phyloP scores from a whole-genome alignment of 2,113 vertebrate genomes.

The Theristicus caerulescens region DNA sequence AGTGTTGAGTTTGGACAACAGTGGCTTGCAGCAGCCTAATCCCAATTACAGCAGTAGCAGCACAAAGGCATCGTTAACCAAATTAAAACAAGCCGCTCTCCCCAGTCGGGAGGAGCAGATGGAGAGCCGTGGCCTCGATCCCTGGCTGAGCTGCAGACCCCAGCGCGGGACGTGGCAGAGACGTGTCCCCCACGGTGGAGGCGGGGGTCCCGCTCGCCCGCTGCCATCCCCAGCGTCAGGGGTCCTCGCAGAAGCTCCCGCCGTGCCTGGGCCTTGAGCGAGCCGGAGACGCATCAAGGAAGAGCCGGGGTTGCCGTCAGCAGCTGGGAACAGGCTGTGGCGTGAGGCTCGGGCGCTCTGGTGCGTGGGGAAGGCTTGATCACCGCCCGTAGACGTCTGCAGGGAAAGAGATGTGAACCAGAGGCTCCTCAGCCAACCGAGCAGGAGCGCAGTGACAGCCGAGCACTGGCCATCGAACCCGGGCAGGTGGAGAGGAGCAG shows the following conservation, averaged over 20 bases:
- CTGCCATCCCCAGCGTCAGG: neutral
- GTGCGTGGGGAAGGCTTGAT: neutral
- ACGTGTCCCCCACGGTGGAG: rapidly evolving
- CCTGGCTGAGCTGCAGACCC: neutral
- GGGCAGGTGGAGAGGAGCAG: neutral
- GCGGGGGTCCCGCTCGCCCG: rapidly evolving
- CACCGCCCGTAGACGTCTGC: neutral
- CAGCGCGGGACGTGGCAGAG: neutral
- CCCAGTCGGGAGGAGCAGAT: rapidly evolving
- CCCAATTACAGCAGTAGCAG: neutral
- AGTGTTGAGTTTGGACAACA: neutral
- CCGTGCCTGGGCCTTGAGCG: rapidly evolving
- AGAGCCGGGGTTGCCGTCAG: neutral
- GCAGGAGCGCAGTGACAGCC: rapidly evolving
- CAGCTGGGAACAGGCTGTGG: neutral
- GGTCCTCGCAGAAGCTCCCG: rapidly evolving
- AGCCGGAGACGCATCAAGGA: neutral
- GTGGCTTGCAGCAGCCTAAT: neutral
- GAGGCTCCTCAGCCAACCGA: neutral
- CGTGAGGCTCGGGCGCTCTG: rapidly evolving
- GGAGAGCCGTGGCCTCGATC: rapidly evolving
- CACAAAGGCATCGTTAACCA: neutral
- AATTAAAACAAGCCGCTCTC: neutral
- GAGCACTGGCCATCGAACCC: neutral
- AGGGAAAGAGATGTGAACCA: neutral